Conservation (phyloP, 1,140 invertebrate species). For the Sarcophaga bullata region DNA sequence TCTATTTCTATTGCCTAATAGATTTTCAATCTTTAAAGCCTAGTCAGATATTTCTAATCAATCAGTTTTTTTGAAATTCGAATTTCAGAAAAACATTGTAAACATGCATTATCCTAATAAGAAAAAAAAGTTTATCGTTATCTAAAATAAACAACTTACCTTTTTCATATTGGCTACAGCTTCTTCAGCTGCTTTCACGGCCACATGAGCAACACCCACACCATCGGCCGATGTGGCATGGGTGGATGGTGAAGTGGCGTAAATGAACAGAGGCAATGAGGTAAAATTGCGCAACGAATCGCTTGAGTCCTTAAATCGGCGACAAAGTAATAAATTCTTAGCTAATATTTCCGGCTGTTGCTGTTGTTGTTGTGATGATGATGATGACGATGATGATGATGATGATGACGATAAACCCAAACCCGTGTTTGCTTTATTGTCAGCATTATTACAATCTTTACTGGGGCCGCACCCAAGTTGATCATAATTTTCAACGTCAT, state of each 20-base stretch:
- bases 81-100: no score
- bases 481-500: neutral
- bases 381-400: constrained; percentile 16
- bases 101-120: no score
- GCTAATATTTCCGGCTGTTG: constrained; percentile 6
- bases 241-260: constrained; percentile 59
- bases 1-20: no score
- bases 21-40: no score
- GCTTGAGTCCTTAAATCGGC: constrained; percentile 58
- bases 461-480: neutral
- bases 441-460: constrained; percentile 18
- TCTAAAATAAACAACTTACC: constrained; percentile 48
- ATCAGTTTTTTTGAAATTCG: no score
- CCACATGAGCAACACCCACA: constrained; percentile 59
- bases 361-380: neutral
- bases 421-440: neutral
- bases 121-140: no score
- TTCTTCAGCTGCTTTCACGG: constrained; percentile 47
- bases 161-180: constrained; percentile 50
- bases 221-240: constrained; percentile 62
- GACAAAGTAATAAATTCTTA: constrained; percentile 60
- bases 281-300: constrained; percentile 60
- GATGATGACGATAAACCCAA: constrained; percentile 27
- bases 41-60: no score
- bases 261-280: constrained; percentile 60